Evolutionary conservation across 2,888 invertebrate species (phyloP), one percentile per base, ranked within the genome.

Genomic region (Amblyjoppa proteus): DNA sequence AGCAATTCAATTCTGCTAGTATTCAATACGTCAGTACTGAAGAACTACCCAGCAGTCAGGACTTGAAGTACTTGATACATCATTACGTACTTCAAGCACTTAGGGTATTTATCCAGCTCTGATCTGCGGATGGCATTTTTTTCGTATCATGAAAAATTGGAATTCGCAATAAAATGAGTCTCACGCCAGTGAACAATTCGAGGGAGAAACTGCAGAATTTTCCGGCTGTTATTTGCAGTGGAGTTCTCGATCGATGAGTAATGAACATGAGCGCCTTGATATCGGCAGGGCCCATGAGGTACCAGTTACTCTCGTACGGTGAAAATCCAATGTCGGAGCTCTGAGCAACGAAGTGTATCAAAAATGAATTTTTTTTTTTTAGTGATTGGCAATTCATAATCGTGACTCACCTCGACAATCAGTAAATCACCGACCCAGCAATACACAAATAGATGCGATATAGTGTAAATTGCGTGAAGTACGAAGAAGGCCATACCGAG

Each of bases 181-280:
- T 87, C 78, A 92, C 92, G n/a, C 85, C 83, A 7, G 88, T 88
- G 58, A 90, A 92, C 69, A 90, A 64, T 85, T 90, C 87, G 73
- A 90, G 87, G 0, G 90, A 91, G 61, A 92, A 90, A 1, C 66
- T 82, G 31, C 86, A 74, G 74, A 92, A 91, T 88, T 92, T 92
- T 11, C 90, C 92, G 3, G 91, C 92, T 0, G 90, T 90, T 38
- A 92, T 85, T 78, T 88, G 81, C 31, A 92, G 81, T 0, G 92
- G 92, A 4, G 75, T 87, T 34, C 85, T 81, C 6, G 89, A 88
- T 70, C 89, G 89, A 6, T 83, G 28, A 78, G 90, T 88, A 13
- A 91, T 81, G 5, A 91, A 85, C n/a, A 91, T 70, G 1, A 92
- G 85, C 11, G 79, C 75, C 69, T 68, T 90, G 0, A 89, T 79